Percentiles rank a stretch among this genome's conserved stretches.
Evolutionary conservation across 2,888 invertebrate species (phyloP).

Genomic region (Ennomos erosarius): DNA sequence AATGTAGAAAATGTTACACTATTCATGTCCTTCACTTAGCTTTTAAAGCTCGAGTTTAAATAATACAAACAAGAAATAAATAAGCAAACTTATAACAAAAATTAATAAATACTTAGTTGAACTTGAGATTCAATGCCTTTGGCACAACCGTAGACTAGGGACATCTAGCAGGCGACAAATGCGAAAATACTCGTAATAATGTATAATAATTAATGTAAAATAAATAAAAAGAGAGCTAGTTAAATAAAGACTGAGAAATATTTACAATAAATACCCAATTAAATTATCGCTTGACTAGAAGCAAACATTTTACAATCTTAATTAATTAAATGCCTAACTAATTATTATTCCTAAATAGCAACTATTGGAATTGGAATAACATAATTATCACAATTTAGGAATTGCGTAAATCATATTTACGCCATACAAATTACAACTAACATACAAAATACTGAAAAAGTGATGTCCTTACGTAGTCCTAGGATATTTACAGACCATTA

Average conservation of each 20-base stretch:
- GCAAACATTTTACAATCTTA: constrained; percentile 35
- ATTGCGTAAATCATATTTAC: constrained; percentile 66
- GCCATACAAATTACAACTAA: constrained; percentile 47
- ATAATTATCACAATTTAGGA: constrained; percentile 81
- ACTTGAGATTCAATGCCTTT: constrained; percentile 78
- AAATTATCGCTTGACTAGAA: constrained; percentile 44
- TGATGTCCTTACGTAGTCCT: constrained; percentile 50
- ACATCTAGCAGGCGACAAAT: constrained; percentile 35
- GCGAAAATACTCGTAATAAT: constrained; percentile 29
- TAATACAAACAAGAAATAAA: constrained; percentile 53
- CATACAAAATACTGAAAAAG: constrained; percentile 60
- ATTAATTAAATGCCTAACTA: constrained; percentile 38
- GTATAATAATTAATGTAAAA: constrained; percentile 28
- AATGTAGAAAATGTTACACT: constrained; percentile 57
- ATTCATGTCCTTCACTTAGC: constrained; percentile 70
- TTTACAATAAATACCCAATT: constrained; percentile 13
- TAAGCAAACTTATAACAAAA: constrained; percentile 42
- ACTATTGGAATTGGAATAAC: constrained; percentile 67
- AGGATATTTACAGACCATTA: constrained; percentile 27
- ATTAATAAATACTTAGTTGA: constrained; percentile 45
- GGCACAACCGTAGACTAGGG: constrained; percentile 72
- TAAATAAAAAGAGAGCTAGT: constrained; percentile 59
- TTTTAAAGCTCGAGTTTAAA: constrained; percentile 66
- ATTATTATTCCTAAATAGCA: constrained; percentile 47
- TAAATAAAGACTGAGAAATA: constrained; percentile 35